phyloP scores from a whole-genome alignment of 2,888 invertebrate species.

The Diarsia mendica region DNA sequence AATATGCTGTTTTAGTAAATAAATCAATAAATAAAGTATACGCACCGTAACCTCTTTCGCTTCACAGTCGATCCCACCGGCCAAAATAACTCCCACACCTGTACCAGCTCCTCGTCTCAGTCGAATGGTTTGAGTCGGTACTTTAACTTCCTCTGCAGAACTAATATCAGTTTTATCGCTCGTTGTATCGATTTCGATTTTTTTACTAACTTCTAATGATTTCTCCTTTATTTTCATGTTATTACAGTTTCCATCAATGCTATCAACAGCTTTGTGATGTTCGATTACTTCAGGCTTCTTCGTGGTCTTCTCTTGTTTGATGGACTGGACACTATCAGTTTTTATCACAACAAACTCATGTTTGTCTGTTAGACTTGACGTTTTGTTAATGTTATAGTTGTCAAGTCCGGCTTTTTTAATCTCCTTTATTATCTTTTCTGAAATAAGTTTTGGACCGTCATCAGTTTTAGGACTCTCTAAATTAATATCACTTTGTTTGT shows the following conservation, averaged over 20 bases:
- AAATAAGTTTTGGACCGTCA: constrained; percentile 79
- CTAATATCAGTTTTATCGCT: constrained; percentile 70
- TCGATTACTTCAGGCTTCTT: constrained; percentile 65
- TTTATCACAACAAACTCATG: constrained; percentile 67
- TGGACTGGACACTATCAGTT: constrained; percentile 60
- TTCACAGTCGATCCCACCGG: constrained; percentile 97
- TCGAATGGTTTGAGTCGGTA: constrained; percentile 78
- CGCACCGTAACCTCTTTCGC: constrained; percentile 97
- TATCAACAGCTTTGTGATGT: constrained; percentile 62
- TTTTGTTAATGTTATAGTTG: constrained; percentile 72
- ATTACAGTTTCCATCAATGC: constrained; percentile 41
- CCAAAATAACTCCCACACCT: constrained; percentile 96
- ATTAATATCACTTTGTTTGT: constrained; percentile 79
- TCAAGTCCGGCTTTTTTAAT: constrained; percentile 81
- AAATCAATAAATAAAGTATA: constrained; percentile 50
- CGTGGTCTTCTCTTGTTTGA: constrained; percentile 67
- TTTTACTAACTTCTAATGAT: constrained; percentile 56
- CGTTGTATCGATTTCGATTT: constrained; percentile 60
- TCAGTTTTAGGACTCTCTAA: constrained; percentile 79
- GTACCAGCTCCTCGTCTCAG: constrained; percentile 86
- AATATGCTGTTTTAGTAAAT: background rate
- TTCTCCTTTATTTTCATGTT: constrained; percentile 64
- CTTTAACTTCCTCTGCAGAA: constrained; percentile 69
- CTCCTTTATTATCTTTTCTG: constrained; percentile 83
- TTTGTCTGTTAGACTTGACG: constrained; percentile 67